phyloP scores from a whole-genome alignment of 1,140 invertebrate species.

The Drosophila jambulina region DNA sequence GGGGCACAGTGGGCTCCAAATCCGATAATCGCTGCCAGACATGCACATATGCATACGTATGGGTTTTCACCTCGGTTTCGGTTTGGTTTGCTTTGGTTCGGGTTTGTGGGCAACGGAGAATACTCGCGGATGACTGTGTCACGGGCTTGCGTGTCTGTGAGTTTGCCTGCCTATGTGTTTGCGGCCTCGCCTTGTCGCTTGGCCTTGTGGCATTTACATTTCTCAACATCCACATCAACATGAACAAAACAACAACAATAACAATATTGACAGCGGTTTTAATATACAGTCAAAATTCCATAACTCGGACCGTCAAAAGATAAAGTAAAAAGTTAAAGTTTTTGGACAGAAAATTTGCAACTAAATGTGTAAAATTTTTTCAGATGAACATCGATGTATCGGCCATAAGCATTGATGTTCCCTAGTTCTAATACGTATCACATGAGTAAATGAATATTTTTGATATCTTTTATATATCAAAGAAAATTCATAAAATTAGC shows the following conservation, averaged over 20 bases:
- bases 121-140: constrained; percentile 69
- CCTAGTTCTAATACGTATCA: neutral
- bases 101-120: constrained; percentile 30
- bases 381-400: neutral
- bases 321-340: neutral
- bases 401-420: neutral
- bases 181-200: constrained; percentile 82
- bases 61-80: constrained; percentile 11
- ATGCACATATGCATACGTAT: constrained; percentile 50
- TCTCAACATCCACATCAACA: constrained; percentile 64
- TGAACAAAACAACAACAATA: constrained; percentile 16
- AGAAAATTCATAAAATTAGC: neutral
- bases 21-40: constrained; percentile 53
- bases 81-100: constrained; percentile 3
- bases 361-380: neutral
- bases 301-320: neutral
- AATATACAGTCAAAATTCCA: constrained; percentile 23
- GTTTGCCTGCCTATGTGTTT: constrained; percentile 44
- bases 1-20: constrained; percentile 51
- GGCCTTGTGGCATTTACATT: constrained; percentile 84
- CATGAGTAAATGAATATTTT: neutral
- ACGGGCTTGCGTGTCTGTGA: constrained; percentile 68
- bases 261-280: constrained; percentile 35
- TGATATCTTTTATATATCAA: neutral
- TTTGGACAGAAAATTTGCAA: too few relatives aligned